These are phyloP conservation scores for Machaerirhynchus nigripectus DNA, from an alignment of 2,113 vertebrate genomes.

Conservation along the genomic window DNA sequence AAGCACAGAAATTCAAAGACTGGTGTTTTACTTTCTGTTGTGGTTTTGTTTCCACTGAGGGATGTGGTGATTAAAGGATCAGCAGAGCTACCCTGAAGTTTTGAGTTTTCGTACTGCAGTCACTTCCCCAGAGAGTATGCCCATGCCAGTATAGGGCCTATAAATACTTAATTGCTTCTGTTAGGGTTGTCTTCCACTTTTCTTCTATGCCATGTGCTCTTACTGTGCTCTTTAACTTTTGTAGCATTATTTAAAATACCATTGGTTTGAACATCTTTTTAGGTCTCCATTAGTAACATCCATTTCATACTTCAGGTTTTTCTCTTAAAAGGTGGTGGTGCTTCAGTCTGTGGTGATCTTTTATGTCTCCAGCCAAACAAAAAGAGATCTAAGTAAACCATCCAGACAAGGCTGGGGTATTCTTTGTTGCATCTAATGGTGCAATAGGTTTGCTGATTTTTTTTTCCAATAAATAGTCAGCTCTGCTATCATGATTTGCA, in stretches of 20 bases:
- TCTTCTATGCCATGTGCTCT: background rate
- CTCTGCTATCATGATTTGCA: background rate
- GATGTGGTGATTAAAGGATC: background rate
- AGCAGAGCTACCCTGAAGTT: background rate
- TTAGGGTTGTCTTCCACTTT: background rate
- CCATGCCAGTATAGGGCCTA: background rate
- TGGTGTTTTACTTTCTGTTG: background rate
- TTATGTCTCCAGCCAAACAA: background rate
- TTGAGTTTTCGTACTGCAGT: background rate
- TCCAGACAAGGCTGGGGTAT: background rate
- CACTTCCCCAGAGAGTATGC: background rate
- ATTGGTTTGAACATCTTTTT: background rate
- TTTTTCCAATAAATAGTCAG: background rate
- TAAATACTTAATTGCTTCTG: background rate
- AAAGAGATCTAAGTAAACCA: background rate
- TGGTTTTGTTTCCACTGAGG: background rate
- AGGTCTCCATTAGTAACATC: background rate
- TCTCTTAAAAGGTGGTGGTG: background rate
- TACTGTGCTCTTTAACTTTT: background rate
- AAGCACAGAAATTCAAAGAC: background rate
- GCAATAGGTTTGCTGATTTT: background rate
- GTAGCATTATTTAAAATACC: background rate
- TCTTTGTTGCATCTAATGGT: background rate
- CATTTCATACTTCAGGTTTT: background rate
- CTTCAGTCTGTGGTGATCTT: background rate